Evolutionary conservation across 2,113 vertebrate species (phyloP).

Genomic region (Mystacornis crossleyi): DNA sequence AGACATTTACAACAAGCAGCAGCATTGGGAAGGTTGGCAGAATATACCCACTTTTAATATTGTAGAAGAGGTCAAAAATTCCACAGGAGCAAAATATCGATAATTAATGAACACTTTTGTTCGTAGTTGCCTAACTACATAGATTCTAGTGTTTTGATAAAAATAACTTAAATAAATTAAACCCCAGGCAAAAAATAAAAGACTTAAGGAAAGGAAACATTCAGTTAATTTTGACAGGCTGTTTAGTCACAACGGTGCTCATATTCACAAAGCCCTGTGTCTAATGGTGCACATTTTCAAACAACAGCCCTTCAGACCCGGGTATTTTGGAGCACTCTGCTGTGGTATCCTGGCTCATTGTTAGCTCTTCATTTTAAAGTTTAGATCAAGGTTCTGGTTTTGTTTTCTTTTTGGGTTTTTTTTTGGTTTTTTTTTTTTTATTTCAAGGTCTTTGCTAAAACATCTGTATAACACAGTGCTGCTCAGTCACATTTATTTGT

Average conservation of each 20-base stretch:
- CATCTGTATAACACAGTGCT: not conserved
- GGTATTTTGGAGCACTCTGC: not conserved
- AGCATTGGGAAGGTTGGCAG: not conserved
- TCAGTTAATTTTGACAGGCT: not conserved
- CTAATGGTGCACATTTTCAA: not conserved
- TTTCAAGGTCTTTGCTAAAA: constrained; percentile 45
- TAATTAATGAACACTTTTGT: not conserved
- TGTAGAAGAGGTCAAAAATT: not conserved
- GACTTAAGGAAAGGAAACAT: not conserved
- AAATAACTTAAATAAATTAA: not conserved
- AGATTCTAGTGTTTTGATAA: not conserved
- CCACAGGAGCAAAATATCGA: not conserved
- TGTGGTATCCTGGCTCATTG: fast-evolving
- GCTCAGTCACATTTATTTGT: constrained; percentile 22
- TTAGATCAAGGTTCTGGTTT: not conserved
- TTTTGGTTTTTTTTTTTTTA: not conserved
- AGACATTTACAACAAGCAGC: not conserved
- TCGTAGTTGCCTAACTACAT: not conserved
- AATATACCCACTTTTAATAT: not conserved
- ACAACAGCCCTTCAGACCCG: not conserved
- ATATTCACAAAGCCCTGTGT: not conserved
- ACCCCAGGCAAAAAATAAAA: not conserved
- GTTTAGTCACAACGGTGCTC: not conserved
- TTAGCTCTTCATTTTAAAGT: not conserved
- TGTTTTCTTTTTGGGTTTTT: fast-evolving